Base-by-base conservation (phyloP, 2,888 invertebrate species). In the Lottia gigantea region DNA sequence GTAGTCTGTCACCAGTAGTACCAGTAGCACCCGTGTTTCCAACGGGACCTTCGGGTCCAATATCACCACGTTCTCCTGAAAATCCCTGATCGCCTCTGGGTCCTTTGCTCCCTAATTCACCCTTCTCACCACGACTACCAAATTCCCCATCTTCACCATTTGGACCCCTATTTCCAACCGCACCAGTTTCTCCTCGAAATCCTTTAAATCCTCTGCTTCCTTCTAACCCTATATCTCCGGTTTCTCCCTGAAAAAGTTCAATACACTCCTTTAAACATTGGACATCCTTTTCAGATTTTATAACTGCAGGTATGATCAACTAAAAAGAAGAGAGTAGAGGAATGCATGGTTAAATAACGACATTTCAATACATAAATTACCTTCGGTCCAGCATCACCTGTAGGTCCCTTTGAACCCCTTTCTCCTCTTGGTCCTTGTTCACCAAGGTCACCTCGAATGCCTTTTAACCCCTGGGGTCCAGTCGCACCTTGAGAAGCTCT, bases 381-480 rank as follows among this genome's bases (percentile, higher is more conserved):
- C 40, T 8, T 40, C 11, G 7, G 11, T 40, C 40, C 40, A 40
- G 8, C 11, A 40, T 40, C 40, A 40, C 40, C 40, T 40, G 14
- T 19, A 19, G 46, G 19, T 19, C 61, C 67, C 61, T 40, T 31
- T 49, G n/a, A 31, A 31, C 67, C 67, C 26, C n/a, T 40, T 14
- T 49, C 4, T 31, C 67, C 67, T 11, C 25, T 16, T 14, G 3
- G 25, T 19, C 67, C 67, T 19, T 14, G 25, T 6, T 26, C 55
- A 55, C 67, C 67, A 19, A 40, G 40, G 4, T 61, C 55, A 23
- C 67, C 67, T 12, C 23, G n/a, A 31, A 23, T 26, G 16, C 67
- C 67, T 45, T 67, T 49, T 15, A 23, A 40, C 4, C 67, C 67
- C 14, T 40, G 55, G 12, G 26, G 31, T 23, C 67, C 67, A 61